Evolutionary conservation across 2,888 invertebrate genomes (phyloP).

Genomic region (Eristalis tenax): DNA sequence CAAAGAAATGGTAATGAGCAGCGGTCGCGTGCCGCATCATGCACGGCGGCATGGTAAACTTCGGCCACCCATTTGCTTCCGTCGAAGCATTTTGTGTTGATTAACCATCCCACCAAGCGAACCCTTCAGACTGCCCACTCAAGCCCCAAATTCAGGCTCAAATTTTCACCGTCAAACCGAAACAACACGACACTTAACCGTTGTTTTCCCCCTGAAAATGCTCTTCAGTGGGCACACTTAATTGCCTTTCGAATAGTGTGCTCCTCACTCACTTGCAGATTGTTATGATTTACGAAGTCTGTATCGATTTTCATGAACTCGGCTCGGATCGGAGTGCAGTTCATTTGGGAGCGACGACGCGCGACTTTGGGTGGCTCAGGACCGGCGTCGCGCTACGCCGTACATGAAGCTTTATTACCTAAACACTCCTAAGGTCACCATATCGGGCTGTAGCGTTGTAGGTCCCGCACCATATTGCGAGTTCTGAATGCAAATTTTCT

Average conservation of each 20-base stretch:
- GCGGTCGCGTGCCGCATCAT: constrained; percentile 49
- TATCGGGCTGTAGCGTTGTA: constrained; percentile 22
- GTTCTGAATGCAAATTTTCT: not conserved
- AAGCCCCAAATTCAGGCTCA: constrained; percentile 22
- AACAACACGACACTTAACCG: constrained; percentile 23
- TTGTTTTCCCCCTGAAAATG: not conserved
- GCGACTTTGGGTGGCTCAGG: not conserved
- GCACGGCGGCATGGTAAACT: constrained; percentile 38
- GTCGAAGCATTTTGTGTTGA: constrained; percentile 60
- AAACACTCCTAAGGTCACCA: constrained; percentile 45
- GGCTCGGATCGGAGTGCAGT: constrained; percentile 19
- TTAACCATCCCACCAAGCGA: constrained; percentile 22
- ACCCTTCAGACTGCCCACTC: not conserved
- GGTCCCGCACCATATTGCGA: not conserved
- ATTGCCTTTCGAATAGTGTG: constrained; percentile 1
- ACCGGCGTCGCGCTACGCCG: not conserved
- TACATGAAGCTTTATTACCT: constrained; percentile 34
- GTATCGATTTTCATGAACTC: constrained; percentile 47
- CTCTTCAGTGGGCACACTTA: not conserved
- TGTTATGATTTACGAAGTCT: constrained; percentile 58
- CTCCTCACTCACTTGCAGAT: constrained; percentile 21
- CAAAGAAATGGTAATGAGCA: constrained; percentile 38
- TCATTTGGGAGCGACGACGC: not conserved
- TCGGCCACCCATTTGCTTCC: constrained; percentile 63
- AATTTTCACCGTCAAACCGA: constrained; percentile 37